Percentiles rank a stretch among this genome's conserved stretches.
phyloP scores from a whole-genome alignment of 2,888 invertebrate species.

The Blastobasis adustella region DNA sequence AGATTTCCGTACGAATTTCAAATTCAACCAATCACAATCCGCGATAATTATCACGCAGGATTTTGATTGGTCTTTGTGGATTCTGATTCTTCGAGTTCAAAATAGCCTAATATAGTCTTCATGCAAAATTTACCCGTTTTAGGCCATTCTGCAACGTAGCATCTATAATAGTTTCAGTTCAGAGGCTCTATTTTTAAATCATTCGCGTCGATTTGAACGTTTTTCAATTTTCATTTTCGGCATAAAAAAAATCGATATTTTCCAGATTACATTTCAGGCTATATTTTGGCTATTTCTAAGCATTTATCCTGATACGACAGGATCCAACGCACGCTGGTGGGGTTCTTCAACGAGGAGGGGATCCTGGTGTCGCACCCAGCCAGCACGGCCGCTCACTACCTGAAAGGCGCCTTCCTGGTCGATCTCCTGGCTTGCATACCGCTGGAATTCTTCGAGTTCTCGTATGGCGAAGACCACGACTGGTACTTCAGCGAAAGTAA shows the following conservation, averaged over 20 bases:
- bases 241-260: not conserved
- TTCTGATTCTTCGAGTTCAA: no score
- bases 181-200: no score
- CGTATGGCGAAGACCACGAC: not conserved
- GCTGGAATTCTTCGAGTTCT: conserved; percentile 36
- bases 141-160: no score
- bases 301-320: conserved; percentile 17
- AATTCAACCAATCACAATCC: no score
- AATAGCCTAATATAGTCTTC: no score
- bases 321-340: conserved; percentile 50
- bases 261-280: not conserved
- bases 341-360: conserved; percentile 44
- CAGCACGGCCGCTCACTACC: conserved; percentile 49
- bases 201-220: not conserved
- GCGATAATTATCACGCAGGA: no score
- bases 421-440: conserved; percentile 44
- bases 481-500: not conserved
- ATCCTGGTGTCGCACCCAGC: conserved; percentile 53
- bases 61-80: no score
- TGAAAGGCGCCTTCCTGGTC: conserved; percentile 42
- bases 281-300: not conserved
- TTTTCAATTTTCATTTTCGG: not conserved
- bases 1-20: no score
- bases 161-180: no score
- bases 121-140: no score